Evolutionary conservation across 2,113 vertebrate species (phyloP), one percentile per base, ranked within the genome.

Genomic region (Amblyopsis rosae): DNA sequence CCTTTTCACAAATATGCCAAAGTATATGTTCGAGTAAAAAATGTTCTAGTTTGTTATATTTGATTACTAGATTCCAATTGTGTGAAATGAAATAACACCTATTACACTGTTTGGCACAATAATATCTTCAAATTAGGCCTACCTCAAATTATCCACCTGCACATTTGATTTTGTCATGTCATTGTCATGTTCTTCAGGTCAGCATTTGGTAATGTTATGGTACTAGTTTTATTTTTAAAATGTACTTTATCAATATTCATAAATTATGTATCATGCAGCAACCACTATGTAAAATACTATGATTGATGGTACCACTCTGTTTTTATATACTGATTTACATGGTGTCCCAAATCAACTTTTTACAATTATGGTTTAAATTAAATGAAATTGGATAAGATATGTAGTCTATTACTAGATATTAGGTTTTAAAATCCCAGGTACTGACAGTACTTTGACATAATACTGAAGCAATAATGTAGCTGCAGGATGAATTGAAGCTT

Each of bases 391-490:
- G 46, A 63, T 41, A 68, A 58, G 64, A 59, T 55, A 67, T n/a
- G n/a, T n/a, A n/a, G n/a, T 41, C 15, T 58, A 63, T 15, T 56
- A 70, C 49, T 74, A 58, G 19, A 51, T 64, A 70, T 17, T 69
- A 0, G 1, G 46, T 72, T 59, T 72, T 74, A 65, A 75, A 41
- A 41, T 32, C 69, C 62, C 61, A 56, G 19, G 46, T 50, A 61
- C 47, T 26, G 26, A 26, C 26, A 26, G 26, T 26, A 26, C 26
- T 26, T 26, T 61, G 45, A 62, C 53, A 12, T 70, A 69, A 59
- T 65, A 61, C 58, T 32, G 72, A 46, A 74, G 77, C 69, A 80
- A 80, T 78, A 79, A 77, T 59, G 56, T 62, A 12, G 61, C 57
- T 65, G 56, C 47, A 61, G 62, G 54, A 12, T 56, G 13, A 9